A percentile compares a stretch with the other conserved stretches of the same genome.
Conservation (phyloP, 1,140 invertebrate species). For the Platyscapa corneri region DNA sequence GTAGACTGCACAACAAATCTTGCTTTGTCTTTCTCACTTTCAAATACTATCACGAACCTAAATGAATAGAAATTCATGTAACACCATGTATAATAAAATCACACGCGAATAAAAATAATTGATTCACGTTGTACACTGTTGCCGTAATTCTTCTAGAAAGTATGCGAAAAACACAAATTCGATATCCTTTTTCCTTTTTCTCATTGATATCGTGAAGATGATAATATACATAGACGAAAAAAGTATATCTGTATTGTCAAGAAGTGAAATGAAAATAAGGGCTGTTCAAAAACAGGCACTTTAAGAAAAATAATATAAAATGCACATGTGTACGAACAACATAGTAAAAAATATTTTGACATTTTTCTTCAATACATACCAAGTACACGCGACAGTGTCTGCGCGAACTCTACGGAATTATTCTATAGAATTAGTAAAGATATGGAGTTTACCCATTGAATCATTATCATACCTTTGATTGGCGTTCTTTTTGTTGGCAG, state of each 20-base stretch:
- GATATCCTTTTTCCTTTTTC: constrained; percentile 16
- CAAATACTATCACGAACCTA: constrained; percentile 37
- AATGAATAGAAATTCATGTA: constrained; percentile 37
- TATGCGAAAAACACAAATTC: constrained; percentile 15
- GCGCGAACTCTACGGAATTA: constrained; percentile 74
- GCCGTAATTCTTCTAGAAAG: constrained; percentile 26
- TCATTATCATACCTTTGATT: constrained; percentile 80
- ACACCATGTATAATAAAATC: constrained; percentile 42
- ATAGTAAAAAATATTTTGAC: constrained; percentile 29
- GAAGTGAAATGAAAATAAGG: constrained; percentile 18
- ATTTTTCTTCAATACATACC: constrained; percentile 74
- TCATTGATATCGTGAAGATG: constrained; percentile 12
- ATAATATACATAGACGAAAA: constrained; percentile 6
- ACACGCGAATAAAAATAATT: constrained; percentile 44
- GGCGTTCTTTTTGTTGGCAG: constrained; percentile 85
- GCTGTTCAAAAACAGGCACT: neutral
- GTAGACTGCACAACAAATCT: constrained; percentile 4
- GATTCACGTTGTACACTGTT: constrained; percentile 27
- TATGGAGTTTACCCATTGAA: constrained; percentile 58
- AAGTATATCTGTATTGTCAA: constrained; percentile 30
- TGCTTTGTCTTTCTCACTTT: constrained; percentile 41
- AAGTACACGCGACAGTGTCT: constrained; percentile 67
- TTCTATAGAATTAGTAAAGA: constrained; percentile 72
- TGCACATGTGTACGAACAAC: constrained; percentile 19
- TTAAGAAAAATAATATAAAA: constrained; percentile 6